Base-by-base conservation (phyloP, 2,888 invertebrate genomes). In the Dicycla oo region DNA sequence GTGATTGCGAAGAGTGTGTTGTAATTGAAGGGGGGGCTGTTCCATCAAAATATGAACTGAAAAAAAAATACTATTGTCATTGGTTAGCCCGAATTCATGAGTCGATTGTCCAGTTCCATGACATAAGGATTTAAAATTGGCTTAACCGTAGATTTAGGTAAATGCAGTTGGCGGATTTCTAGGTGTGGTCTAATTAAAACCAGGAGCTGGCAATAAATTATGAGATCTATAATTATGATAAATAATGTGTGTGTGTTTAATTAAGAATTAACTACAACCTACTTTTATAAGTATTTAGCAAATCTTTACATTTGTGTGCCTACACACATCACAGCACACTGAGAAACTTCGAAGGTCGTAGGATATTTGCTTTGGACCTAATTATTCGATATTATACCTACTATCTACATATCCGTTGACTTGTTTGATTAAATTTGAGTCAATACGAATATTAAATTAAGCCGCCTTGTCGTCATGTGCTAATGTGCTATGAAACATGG, bases 261-360 rank as follows among this genome's bases (percentile, higher is more conserved):
- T 75, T 68, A 69, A 7, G 15, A 30, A 15, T 26, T 57, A 75
- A 47, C 43, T 77, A 43, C 67, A 69, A 63, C 65, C 68, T 76
- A 80, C 54, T 63, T 79, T 56, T 51, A 43, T 45, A 57, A 72
- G 60, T 64, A 49, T 56, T 81, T 72, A 76, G 58, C 58, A 10
- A 47, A 66, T 66, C 40, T 64, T 62, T 57, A 69, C 53, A 69
- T 78, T 80, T 64, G 82, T 82, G 78, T 80, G 82, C 63, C 51
- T 73, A 20, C 38, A 61, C 20, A 66, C 57, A 57, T 81, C 49
- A 45, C 64, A 47, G 51, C 49, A 51, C 20, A 64, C 63, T 54
- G 78, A 34, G 81, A 69, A 74, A 81, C 74, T 78, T 69, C 54
- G 81, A 81, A 81, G 80, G 81, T 47, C 67, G 13, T 34, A 54